These are phyloP conservation scores for Liolophura sinensis DNA, from an alignment of 1,140 invertebrate genomes.

Conservation along the genomic window DNA sequence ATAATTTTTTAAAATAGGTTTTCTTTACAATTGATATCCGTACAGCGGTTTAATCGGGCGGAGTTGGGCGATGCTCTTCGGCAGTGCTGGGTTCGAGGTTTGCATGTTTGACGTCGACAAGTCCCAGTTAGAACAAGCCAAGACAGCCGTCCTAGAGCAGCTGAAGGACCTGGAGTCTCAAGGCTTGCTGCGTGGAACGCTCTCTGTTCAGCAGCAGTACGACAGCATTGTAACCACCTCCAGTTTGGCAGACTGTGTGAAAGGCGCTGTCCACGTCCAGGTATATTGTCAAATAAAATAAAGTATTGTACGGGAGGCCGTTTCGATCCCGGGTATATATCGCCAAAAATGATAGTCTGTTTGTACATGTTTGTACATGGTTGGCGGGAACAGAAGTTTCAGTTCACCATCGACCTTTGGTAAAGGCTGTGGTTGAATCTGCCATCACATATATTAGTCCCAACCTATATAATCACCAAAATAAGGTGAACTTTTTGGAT, in stretches of 20 bases:
- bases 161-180: constrained; percentile 72
- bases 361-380: too few relatives aligned
- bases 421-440: too few relatives aligned
- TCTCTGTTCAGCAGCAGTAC: constrained; percentile 75
- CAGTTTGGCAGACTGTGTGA: constrained; percentile 54
- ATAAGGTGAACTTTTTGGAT: too few relatives aligned
- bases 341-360: too few relatives aligned
- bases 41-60: constrained; percentile 42
- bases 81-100: constrained; percentile 80
- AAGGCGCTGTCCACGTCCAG: constrained; percentile 58
- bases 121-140: constrained; percentile 72
- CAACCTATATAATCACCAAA: too few relatives aligned
- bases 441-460: too few relatives aligned
- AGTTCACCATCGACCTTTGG: too few relatives aligned
- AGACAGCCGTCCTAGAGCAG: constrained; percentile 74
- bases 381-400: too few relatives aligned
- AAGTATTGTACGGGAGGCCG: too few relatives aligned
- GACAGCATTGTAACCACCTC: constrained; percentile 67
- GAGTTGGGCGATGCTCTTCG: constrained; percentile 46
- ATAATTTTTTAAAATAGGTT: too few relatives aligned
- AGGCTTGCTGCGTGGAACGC: constrained; percentile 68
- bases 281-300: constrained; percentile 10
- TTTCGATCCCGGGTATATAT: too few relatives aligned
- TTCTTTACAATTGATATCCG: too few relatives aligned
- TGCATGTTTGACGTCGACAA: constrained; percentile 79